A percentile compares a stretch with the other conserved stretches of the same genome.
These are phyloP conservation scores for Conopomorpha cramerella DNA, from an alignment of 1,140 invertebrate genomes.

Conservation along the genomic window DNA sequence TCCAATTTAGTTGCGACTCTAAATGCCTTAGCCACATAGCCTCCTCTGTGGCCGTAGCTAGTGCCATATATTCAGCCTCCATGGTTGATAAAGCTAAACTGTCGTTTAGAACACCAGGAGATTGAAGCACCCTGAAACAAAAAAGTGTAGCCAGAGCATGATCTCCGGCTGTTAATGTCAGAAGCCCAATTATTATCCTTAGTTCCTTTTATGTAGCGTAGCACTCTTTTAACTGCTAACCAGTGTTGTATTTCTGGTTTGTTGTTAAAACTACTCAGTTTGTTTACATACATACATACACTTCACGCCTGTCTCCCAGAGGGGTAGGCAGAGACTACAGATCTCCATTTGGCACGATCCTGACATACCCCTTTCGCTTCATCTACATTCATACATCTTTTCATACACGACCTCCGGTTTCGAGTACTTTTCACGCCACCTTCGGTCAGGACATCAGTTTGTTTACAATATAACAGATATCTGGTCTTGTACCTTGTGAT, in stretches of 20 bases:
- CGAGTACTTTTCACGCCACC: no score
- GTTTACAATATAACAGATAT: conserved; percentile 17
- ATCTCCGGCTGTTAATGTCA: no score
- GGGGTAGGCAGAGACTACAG: no score
- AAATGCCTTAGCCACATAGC: neutral
- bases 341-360: no score
- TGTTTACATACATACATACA: no score
- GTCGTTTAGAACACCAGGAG: neutral
- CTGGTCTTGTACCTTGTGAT: conserved; percentile 15
- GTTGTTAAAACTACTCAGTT: conserved; percentile 12
- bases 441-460: no score
- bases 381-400: no score
- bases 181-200: no score
- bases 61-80: neutral
- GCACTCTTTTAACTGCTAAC: conserved; percentile 15
- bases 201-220: conserved; percentile 24
- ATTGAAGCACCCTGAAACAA: conserved; percentile 2
- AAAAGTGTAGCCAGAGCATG: conserved; percentile 6
- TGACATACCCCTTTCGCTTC: no score
- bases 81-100: neutral
- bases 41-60: neutral
- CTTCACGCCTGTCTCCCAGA: no score
- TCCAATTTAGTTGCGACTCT: neutral
- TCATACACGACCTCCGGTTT: no score
- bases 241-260: conserved; percentile 14